Base-by-base conservation (phyloP, 2,113 vertebrate species). In the Crypturellus undulatus region DNA sequence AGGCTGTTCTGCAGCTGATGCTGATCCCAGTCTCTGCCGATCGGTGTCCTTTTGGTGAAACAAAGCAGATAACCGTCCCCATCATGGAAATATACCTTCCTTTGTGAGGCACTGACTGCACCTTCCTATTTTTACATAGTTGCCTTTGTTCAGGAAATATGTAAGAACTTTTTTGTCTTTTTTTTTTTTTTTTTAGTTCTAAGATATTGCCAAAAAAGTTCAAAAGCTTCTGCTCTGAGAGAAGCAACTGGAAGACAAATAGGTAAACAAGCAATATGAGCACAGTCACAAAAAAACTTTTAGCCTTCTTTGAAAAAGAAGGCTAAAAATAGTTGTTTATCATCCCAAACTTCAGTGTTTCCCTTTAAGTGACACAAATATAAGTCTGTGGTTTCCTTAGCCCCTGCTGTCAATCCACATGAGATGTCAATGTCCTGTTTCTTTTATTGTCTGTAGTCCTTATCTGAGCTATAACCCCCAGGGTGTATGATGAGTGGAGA, bases 71-170 rank as follows among this genome's bases (percentile, higher is more conserved):
- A 75, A 36, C 3, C 45, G 12, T 34, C 64, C 7, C 1, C 14
- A 6, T 72, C 3, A 3, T 7, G 80, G n/a, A 21, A 68, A 67
- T 15, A 6, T n/a, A 9, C 3, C 80, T 9, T 9, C 8, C 12
- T 73, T n/a, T 49, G 14, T 70, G 43, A 22, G 26, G 58, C 38
- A 5, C 25, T 59, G 30, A 26, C 22, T 19, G 36, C 19, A 9
- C 0, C 0, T 6, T 3, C 20, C 18, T 52, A 67, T 71, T 32
- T 43, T 18, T 47, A 32, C 9, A 3, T 10, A 73, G 25, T 1
- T 84, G 14, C 13, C 20, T 42, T 1, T 40, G 32, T 51, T 89
- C 1, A 21, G n/a, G 10, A 89, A 78, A 84, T 21, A 77, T 2
- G 12, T 34, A 56, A 4, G 2, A 2, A 51, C 40, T 42, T 42